Percentiles rank a stretch among this genome's conserved stretches.
phyloP scores from a whole-genome alignment of 2,797 vertebrate genomes.

The Rhabdophis nuchalis region DNA sequence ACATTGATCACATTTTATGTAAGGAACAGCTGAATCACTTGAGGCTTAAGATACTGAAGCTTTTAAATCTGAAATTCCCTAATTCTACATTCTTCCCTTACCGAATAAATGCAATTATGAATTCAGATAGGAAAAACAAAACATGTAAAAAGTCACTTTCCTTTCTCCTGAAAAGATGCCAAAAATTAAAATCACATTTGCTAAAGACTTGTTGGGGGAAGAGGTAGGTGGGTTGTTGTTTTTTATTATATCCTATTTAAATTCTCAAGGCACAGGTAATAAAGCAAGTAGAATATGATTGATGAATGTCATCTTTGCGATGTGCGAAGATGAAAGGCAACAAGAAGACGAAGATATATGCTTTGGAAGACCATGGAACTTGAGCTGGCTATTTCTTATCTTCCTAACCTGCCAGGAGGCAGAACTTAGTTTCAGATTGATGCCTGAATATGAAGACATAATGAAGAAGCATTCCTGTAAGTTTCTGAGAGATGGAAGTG shows the following conservation, averaged over 20 bases:
- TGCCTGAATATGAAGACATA: not conserved
- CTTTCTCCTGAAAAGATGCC: not conserved
- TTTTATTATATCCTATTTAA: not conserved
- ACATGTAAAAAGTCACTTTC: not conserved
- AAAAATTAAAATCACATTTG: not conserved
- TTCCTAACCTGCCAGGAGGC: not conserved
- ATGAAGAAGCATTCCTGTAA: not conserved
- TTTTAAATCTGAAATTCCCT: not conserved
- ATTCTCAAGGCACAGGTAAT: not conserved
- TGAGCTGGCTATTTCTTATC: not conserved
- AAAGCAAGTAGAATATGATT: not conserved
- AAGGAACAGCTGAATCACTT: not conserved
- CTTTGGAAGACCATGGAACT: not conserved
- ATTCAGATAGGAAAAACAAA: not conserved
- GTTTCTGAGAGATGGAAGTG: not conserved
- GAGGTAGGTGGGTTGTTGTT: too few relatives aligned
- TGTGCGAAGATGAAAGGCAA: not conserved
- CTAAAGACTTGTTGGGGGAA: not conserved
- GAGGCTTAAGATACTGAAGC: not conserved
- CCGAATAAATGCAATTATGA: not conserved
- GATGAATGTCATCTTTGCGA: not conserved
- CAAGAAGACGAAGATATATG: not conserved
- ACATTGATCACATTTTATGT: too few relatives aligned
- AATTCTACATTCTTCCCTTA: not conserved
- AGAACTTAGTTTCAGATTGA: not conserved